These are phyloP conservation scores for Artemia franciscana DNA, from an alignment of 1,140 invertebrate species.

Conservation along the genomic window DNA sequence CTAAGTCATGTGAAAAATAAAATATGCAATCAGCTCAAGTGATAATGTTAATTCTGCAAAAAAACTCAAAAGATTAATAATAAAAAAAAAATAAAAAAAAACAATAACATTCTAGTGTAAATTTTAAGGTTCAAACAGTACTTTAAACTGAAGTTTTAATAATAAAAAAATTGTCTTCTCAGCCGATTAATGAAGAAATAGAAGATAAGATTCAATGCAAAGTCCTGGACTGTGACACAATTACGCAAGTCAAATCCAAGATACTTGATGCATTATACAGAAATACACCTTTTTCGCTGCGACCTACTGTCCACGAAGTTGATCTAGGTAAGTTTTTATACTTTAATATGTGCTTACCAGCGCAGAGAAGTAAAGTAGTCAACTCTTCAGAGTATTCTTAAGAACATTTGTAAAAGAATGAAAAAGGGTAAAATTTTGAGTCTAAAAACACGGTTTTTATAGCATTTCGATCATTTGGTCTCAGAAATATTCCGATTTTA, in stretches of 20 bases:
- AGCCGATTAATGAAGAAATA: constrained; percentile 37
- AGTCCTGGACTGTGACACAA: constrained; percentile 93
- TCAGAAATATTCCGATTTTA: too few relatives aligned
- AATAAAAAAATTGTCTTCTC: too few relatives aligned
- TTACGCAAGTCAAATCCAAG: constrained; percentile 93
- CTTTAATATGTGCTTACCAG: constrained; percentile 1
- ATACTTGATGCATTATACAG: constrained; percentile 92
- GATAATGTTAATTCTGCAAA: too few relatives aligned
- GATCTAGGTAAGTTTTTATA: constrained; percentile 36
- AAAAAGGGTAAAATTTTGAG: not conserved
- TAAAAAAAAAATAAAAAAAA: too few relatives aligned
- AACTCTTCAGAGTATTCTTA: not conserved
- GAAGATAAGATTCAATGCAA: constrained; percentile 86
- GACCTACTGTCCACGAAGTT: constrained; percentile 75
- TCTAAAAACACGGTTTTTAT: too few relatives aligned
- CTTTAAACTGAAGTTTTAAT: too few relatives aligned
- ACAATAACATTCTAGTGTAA: too few relatives aligned
- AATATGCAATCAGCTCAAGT: too few relatives aligned
- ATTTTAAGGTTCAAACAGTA: too few relatives aligned
- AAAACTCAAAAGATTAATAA: too few relatives aligned
- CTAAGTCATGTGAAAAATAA: too few relatives aligned
- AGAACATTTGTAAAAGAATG: not conserved
- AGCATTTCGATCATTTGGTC: too few relatives aligned
- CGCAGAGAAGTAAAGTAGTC: not conserved
- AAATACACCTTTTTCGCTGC: constrained; percentile 75